phyloP scores from a whole-genome alignment of 1,140 invertebrate species.

The Bilobella aurantiaca region DNA sequence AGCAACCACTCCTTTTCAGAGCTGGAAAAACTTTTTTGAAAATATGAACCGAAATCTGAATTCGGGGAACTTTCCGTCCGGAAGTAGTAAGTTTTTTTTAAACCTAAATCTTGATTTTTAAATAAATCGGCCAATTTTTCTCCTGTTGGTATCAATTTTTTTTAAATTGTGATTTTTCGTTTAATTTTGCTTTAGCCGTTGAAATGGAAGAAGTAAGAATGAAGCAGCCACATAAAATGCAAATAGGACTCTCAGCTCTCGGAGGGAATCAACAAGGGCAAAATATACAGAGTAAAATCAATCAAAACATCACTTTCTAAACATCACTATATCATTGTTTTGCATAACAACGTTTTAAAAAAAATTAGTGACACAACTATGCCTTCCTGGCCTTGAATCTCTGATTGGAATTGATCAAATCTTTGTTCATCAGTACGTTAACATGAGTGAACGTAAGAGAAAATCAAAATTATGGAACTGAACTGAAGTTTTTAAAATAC shows the following conservation, averaged over 20 bases:
- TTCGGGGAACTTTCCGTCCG: neutral
- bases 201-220: neutral
- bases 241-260: neutral
- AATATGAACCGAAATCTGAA: neutral
- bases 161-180: neutral
- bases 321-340: neutral
- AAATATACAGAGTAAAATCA: neutral
- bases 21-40: no score
- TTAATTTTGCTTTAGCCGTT: neutral
- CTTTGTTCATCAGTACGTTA: slow-evolving; percentile 74
- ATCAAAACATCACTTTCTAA: neutral
- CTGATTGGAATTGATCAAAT: slow-evolving; percentile 80
- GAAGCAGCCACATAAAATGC: neutral
- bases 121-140: neutral
- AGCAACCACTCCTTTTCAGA: no score
- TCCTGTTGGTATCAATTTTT: neutral
- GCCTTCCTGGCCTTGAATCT: slow-evolving; percentile 83
- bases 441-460: slow-evolving; percentile 60
- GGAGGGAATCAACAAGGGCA: neutral
- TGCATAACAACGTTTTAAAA: no score
- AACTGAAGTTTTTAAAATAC: neutral
- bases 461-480: neutral
- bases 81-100: neutral
- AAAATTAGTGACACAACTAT: slow-evolving; percentile 44
- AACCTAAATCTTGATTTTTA: no score